A percentile compares a stretch with the other conserved stretches of the same genome.
phyloP scores from a whole-genome alignment of 2,888 invertebrate genomes.

The Mesoligia furuncula region DNA sequence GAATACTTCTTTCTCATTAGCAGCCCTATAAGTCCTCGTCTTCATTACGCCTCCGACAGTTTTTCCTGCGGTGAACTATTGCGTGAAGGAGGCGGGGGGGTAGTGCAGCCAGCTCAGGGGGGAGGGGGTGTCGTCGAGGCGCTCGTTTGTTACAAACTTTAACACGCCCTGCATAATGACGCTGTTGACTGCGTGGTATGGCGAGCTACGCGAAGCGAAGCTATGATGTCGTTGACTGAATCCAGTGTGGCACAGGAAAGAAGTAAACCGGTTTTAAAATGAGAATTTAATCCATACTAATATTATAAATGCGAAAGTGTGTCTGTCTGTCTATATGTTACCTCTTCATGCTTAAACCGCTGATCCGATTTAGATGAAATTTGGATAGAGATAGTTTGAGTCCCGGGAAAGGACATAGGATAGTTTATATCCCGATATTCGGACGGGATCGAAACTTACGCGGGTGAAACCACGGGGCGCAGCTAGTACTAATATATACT shows the following conservation, averaged over 20 bases:
- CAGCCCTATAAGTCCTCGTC: slow-evolving; percentile 32
- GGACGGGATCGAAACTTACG: too few species aligned
- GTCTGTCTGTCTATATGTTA: too few species aligned
- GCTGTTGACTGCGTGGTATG: background rate
- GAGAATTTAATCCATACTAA: background rate
- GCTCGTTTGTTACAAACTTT: slow-evolving; percentile 61
- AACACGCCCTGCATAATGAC: slow-evolving; percentile 60
- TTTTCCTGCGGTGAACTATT: slow-evolving; percentile 56
- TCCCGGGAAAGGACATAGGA: too few species aligned
- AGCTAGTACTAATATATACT: too few species aligned
- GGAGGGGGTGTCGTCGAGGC: slow-evolving; percentile 31
- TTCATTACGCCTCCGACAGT: slow-evolving; percentile 41
- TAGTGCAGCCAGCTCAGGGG: background rate
- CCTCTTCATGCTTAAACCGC: too few species aligned
- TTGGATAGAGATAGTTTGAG: too few species aligned
- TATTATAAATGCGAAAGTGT: background rate
- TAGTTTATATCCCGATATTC: too few species aligned
- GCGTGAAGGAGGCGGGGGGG: background rate
- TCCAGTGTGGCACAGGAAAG: background rate
- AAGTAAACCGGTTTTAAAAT: background rate
- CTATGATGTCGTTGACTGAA: slow-evolving; percentile 1
- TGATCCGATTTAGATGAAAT: too few species aligned
- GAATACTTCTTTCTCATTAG: slow-evolving; percentile 31
- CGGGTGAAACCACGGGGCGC: too few species aligned
- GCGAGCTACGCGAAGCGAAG: slow-evolving; percentile 22